Base-by-base conservation (phyloP, 1,140 invertebrate genomes). In the Bombus consobrinus region DNA sequence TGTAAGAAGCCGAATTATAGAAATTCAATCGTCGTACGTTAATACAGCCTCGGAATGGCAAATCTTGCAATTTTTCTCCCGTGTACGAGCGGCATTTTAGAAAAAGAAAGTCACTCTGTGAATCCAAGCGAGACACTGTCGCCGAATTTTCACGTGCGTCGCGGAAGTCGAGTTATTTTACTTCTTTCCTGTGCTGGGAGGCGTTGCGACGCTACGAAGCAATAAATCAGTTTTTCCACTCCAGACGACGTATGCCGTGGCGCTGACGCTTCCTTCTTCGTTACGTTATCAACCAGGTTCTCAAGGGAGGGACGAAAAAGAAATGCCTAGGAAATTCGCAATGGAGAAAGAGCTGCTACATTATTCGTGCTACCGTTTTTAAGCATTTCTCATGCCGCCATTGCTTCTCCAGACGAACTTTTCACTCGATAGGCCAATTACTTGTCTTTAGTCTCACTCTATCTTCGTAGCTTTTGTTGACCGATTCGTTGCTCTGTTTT, bases 151-250 rank as follows among this genome's bases (percentile, higher is more conserved):
- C 53, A 37, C 43, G 74, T 28, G 80, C 59, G 41, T 47, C 18
- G 64, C 71, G 18, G 62, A 47, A 68, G 76, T 72, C 74, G 57
- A 72, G 68, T 77, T 86, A 89, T 85, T 88, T 81, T 83, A 83
- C 68, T 89, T 76, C 77, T 89, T 89, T 83, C 87, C 78, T 64
- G 68, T 39, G 62, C 22, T 68, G 87, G 57, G 28, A 84, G 78
- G 57, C 83, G 84, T 77, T 71, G 68, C 71, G 77, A 81, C 78
- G 83, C 77, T 81, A 68, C 88, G 85, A 75, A 81, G 88, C 89
- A 89, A 90, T 89, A 90, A 90, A 90, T 90, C 89, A 90, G 89
- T 90, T 90, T 90, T 90, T 87, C 89, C 89, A 89, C 85, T 82
- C 84, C 87, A 87, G 84, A 89, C 87, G 87, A 86, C 88, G 87